Conservation (phyloP, 2,113 vertebrate species). For the Corythoichthys intestinalis region DNA sequence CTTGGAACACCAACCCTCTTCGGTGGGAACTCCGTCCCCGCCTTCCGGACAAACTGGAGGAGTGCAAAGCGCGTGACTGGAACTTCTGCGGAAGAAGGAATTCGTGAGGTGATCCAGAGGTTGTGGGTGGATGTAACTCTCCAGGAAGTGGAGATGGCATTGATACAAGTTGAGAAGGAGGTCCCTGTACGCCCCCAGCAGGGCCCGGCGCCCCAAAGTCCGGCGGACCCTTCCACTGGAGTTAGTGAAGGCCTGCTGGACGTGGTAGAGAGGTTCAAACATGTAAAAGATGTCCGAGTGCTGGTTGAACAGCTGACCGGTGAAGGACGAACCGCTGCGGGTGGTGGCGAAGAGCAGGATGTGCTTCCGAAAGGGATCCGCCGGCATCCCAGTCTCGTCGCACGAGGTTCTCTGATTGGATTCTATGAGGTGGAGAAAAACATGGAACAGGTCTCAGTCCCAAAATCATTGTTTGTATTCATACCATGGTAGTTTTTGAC, state of each 20-base stretch:
- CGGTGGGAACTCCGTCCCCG: constrained; percentile 9
- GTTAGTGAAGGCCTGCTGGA: constrained; percentile 74
- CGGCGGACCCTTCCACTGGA: constrained; percentile 63
- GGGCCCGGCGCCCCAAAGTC: constrained; percentile 60
- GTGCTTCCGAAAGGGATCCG: constrained; percentile 60
- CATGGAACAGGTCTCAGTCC: neutral
- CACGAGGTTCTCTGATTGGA: constrained; percentile 65
- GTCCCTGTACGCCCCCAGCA: constrained; percentile 75
- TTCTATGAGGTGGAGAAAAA: constrained; percentile 44
- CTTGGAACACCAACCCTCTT: constrained; percentile 71
- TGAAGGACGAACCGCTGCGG: constrained; percentile 79
- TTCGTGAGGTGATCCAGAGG: constrained; percentile 70
- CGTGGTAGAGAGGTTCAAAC: constrained; percentile 79
- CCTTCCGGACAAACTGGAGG: constrained; percentile 68
- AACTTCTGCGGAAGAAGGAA: constrained; percentile 72
- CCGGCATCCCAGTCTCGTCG: constrained; percentile 50
- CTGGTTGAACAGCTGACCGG: constrained; percentile 79
- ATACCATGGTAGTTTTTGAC: neutral
- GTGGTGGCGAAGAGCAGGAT: constrained; percentile 78
- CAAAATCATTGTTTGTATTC: neutral
- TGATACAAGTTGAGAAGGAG: constrained; percentile 77
- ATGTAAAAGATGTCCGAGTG: constrained; percentile 76
- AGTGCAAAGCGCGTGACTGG: constrained; percentile 76
- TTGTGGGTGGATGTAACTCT: constrained; percentile 73
- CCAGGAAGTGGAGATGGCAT: constrained; percentile 75